A percentile compares a stretch with the other conserved stretches of the same genome.
Conservation (phyloP, 2,797 vertebrate species). For the Macroramphosus scolopax region DNA sequence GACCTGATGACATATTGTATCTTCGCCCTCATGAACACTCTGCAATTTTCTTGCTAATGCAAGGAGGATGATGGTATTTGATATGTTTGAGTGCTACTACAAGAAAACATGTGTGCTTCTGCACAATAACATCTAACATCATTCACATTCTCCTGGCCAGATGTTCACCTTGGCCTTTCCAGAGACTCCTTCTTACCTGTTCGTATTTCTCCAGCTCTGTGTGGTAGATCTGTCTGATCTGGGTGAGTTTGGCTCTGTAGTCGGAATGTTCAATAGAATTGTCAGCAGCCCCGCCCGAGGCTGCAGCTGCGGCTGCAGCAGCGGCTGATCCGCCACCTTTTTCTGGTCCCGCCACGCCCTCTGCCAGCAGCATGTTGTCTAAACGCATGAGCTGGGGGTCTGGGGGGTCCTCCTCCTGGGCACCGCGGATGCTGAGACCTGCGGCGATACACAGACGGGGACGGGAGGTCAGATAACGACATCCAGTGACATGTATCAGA, state of each 20-base stretch:
- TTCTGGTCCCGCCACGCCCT: conserved; percentile 96
- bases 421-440: conserved; percentile 97
- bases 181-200: conserved; percentile 80
- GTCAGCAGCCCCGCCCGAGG: conserved; percentile 87
- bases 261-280: conserved; percentile 98
- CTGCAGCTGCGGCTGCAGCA: conserved; percentile 83
- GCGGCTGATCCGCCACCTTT: conserved; percentile 93
- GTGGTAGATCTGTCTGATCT: conserved; percentile 99
- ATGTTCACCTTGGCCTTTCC: too few relatives aligned
- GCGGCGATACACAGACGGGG: conserved; percentile 46
- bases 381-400: conserved; percentile 98
- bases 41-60: conserved; percentile 21
- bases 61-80: too few relatives aligned
- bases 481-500: neutral
- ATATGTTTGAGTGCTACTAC: too few relatives aligned
- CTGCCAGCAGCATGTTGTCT: conserved; percentile 99
- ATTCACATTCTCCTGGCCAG: too few relatives aligned
- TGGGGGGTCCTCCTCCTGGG: conserved; percentile 94
- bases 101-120: too few relatives aligned
- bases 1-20: conserved; percentile 20
- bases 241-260: conserved; percentile 98
- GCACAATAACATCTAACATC: too few relatives aligned
- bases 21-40: conserved; percentile 13
- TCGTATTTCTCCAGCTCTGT: conserved; percentile 99
- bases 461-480: conserved; percentile 20